These are phyloP conservation scores for Solenopsis invicta DNA, from an alignment of 1,140 invertebrate genomes.

Conservation along the genomic window DNA sequence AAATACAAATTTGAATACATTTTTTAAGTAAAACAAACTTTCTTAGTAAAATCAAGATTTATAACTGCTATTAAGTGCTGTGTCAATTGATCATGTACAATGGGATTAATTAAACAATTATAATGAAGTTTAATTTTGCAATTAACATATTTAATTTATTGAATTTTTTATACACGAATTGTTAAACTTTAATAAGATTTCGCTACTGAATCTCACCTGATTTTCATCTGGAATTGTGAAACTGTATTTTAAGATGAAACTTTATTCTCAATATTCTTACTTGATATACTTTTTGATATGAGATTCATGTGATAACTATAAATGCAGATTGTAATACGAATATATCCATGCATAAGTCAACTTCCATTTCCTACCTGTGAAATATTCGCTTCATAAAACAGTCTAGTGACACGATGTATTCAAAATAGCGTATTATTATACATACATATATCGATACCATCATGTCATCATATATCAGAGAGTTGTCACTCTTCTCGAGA, in stretches of 20 bases:
- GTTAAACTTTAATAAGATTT: background rate
- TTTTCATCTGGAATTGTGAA: background rate
- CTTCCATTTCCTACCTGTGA: slow-evolving; percentile 25
- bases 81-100: background rate
- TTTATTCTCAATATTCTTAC: background rate
- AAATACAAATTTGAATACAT: background rate
- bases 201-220: background rate
- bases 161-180: background rate
- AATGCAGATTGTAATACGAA: background rate
- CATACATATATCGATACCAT: slow-evolving; percentile 26
- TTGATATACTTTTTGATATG: background rate
- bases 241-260: background rate
- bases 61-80: background rate
- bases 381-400: slow-evolving; percentile 21
- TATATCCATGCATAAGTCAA: slow-evolving; percentile 1
- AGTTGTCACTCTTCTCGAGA: slow-evolving; percentile 34
- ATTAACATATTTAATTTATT: background rate
- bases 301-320: slow-evolving; percentile 1
- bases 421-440: slow-evolving; percentile 39
- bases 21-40: background rate
- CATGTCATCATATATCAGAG: slow-evolving; percentile 40
- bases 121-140: background rate
- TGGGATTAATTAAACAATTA: background rate
- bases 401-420: slow-evolving; percentile 19
- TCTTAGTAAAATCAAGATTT: background rate